Conservation (phyloP, 2,113 vertebrate genomes). For the Gasterosteus nipponicus region DNA sequence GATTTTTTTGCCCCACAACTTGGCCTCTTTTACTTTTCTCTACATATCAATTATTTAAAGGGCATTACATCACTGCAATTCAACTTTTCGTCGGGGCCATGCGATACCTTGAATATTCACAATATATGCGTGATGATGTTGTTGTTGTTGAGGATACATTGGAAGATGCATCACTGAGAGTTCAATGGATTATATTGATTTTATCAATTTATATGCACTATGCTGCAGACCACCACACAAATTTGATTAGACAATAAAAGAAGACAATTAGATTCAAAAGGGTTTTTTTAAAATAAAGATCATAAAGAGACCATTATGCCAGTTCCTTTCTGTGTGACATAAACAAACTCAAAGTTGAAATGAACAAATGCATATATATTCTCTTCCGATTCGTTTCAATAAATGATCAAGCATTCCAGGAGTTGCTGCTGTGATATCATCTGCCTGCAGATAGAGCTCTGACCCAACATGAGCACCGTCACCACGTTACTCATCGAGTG, state of each 20-base stretch:
- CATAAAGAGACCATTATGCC: not conserved
- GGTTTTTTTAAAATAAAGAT: not conserved
- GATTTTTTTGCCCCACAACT: slow-evolving; percentile 65
- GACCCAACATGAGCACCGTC: slow-evolving; percentile 4
- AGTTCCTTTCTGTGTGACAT: not conserved
- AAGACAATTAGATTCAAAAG: rapidly evolving
- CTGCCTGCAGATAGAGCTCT: slow-evolving; percentile 23
- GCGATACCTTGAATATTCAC: not conserved
- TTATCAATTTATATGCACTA: slow-evolving; percentile 2
- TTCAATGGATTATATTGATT: not conserved
- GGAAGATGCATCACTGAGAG: not conserved
- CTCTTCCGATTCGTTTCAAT: not conserved
- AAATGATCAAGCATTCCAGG: not conserved
- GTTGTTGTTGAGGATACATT: slow-evolving; percentile 4
- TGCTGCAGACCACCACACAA: not conserved
- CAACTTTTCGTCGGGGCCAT: slow-evolving; percentile 24
- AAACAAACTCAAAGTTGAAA: not conserved
- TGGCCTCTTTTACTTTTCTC: slow-evolving; percentile 71
- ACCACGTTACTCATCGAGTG: slow-evolving; percentile 32
- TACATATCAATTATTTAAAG: slow-evolving; percentile 80
- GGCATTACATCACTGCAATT: slow-evolving; percentile 73
- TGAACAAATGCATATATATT: not conserved
- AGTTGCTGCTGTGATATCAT: slow-evolving; percentile 37
- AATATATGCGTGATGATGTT: slow-evolving; percentile 7
- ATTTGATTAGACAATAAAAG: not conserved